Evolutionary conservation across 2,113 vertebrate genomes (phyloP).

Genomic region (Vidua macroura): DNA sequence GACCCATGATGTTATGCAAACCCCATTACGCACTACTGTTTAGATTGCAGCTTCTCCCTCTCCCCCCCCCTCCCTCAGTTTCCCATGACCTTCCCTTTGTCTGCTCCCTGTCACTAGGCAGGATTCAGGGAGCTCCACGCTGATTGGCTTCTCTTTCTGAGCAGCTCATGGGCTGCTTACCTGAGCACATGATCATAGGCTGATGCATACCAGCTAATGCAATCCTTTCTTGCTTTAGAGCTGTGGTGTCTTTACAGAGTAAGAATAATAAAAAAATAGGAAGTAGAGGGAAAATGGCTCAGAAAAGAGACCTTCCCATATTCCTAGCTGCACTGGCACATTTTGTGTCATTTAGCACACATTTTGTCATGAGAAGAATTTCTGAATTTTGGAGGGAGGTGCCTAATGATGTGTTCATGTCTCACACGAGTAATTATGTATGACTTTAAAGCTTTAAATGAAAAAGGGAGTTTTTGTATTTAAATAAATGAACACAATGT

Average conservation of each 20-base stretch:
- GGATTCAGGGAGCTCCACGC: conserved; percentile 54
- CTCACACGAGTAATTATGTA: background rate
- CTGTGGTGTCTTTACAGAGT: background rate
- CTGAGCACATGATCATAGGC: conserved; percentile 33
- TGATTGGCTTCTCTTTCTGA: conserved; percentile 66
- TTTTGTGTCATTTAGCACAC: background rate
- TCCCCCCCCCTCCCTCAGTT: background rate
- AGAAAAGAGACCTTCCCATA: background rate
- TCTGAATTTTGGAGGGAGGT: background rate
- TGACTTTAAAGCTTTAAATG: background rate
- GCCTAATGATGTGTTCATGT: background rate
- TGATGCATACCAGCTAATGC: conserved; percentile 32
- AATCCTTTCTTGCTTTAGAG: conserved; percentile 40
- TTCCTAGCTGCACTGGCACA: background rate
- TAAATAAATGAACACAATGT: background rate
- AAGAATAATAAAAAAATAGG: background rate
- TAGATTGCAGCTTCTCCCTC: background rate
- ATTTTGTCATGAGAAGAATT: background rate
- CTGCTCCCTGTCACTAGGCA: conserved; percentile 72
- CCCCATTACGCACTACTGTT: background rate
- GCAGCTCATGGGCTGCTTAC: conserved; percentile 55
- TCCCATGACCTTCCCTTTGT: conserved; percentile 60
- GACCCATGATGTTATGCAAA: conserved; percentile 40
- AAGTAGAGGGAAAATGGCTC: background rate
- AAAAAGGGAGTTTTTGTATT: background rate